A percentile compares a stretch with the other conserved stretches of the same genome.
Evolutionary conservation across 2,113 vertebrate genomes (phyloP).

Genomic region (Varanus salvator): DNA sequence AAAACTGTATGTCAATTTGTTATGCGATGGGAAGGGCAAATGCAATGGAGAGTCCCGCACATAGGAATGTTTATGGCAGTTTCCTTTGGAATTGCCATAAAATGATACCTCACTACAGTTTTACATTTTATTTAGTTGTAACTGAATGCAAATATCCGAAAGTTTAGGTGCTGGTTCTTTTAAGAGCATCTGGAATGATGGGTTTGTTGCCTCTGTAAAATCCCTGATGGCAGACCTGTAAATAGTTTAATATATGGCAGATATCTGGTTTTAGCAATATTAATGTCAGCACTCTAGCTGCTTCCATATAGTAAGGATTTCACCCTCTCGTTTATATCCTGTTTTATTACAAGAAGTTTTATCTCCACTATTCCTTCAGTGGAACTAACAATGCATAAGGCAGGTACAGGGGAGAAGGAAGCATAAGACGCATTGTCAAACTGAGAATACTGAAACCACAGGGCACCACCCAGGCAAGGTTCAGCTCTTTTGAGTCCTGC

Average conservation of each 20-base stretch:
- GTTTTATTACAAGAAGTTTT: background rate
- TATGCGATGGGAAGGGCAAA: constrained; percentile 19
- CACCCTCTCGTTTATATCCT: background rate
- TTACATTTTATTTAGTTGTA: constrained; percentile 16
- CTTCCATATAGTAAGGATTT: background rate
- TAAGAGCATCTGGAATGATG: constrained; percentile 20
- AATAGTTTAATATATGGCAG: background rate
- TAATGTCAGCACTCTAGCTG: background rate
- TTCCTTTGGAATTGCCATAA: constrained; percentile 30
- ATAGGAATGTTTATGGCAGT: accelerated
- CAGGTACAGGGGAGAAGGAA: background rate
- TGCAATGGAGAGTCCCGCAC: background rate
- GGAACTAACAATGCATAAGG: background rate
- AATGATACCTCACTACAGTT: background rate
- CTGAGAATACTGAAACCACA: background rate
- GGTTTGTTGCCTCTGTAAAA: accelerated
- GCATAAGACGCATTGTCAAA: background rate
- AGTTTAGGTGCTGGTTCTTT: background rate
- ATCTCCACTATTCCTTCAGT: background rate
- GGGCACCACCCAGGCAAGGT: background rate
- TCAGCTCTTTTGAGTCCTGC: background rate
- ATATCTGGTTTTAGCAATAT: background rate
- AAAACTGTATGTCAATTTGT: constrained; percentile 50
- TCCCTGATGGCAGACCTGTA: background rate
- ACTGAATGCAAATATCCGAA: constrained; percentile 19